Evolutionary conservation across 1,140 invertebrate genomes (phyloP), one percentile per base, ranked within the genome.

Genomic region (Choristoneura fumiferana): DNA sequence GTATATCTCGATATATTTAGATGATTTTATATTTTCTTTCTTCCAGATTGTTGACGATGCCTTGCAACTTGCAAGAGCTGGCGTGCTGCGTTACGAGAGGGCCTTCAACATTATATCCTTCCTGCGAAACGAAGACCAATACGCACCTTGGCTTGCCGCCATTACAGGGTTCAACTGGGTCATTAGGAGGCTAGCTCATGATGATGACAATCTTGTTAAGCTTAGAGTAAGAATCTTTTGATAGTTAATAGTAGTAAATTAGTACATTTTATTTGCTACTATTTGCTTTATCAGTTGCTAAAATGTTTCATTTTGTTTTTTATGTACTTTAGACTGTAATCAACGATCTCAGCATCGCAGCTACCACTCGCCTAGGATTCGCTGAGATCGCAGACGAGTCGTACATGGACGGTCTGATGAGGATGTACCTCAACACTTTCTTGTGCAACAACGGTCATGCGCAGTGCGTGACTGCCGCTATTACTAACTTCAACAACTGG

Each of bases 11-110:
- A 15, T 59, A 54, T 15, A 8, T 22, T 45, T 15, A 9, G 37
- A 15, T 17, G 4, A 57, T 12, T 34, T 0, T 61, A 12, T 5
- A 4, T 33, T 59, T 8, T 54, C 54, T 62, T 34, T n/a, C 36
- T 73, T 73, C 35, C 56, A 90, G 87, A 90, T 97, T n/a, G 90
- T 97, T 0, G 95, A 97, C 71, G 96, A 98, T 88, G 83, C 94
- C 3, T 92, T 96, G 53, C 93, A 94, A 65, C 73, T 93, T 29
- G 92, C 90, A 1, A 82, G 91, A 64, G 84, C 91, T 52, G 81
- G 81, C 22, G 55, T 81, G 0, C 70, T 90, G n/a, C 36, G 76
- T 0, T 93, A 94, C 58, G 62, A 71, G 0, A 83, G 81, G 57
- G 90, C 91, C 0, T 74, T 95, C 0, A 86, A 92, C 8, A 82